Evolutionary conservation across 2,797 vertebrate genomes (phyloP).

Genomic region (Salmo trutta): DNA sequence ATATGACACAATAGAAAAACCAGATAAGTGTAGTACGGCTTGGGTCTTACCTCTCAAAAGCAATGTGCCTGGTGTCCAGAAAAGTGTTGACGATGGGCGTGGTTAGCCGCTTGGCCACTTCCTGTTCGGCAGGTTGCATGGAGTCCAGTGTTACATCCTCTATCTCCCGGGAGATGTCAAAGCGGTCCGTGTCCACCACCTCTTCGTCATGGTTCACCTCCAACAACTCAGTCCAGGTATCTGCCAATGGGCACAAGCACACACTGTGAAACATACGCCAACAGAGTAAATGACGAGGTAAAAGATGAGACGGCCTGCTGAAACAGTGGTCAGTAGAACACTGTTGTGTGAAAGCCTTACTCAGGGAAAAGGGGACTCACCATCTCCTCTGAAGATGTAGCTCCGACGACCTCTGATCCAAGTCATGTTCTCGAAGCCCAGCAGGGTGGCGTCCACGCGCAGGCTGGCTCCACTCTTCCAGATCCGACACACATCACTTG

Average conservation of each 20-base stretch:
- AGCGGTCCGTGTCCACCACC: conserved; percentile 90
- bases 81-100: conserved; percentile 91
- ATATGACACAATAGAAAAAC: too few relatives aligned
- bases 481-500: conserved; percentile 93
- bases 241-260: conserved; percentile 61
- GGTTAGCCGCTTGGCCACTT: conserved; percentile 91
- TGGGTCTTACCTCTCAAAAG: conserved; percentile 87
- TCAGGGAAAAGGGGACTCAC: conserved; percentile 59
- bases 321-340: neutral
- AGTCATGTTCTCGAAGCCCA: conserved; percentile 97
- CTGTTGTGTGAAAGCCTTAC: neutral
- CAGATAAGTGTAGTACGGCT: neutral
- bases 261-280: neutral
- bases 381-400: conserved; percentile 96
- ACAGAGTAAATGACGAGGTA: neutral
- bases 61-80: conserved; percentile 92
- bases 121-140: conserved; percentile 91
- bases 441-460: conserved; percentile 91
- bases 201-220: conserved; percentile 96
- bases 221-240: conserved; percentile 91
- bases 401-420: conserved; percentile 95
- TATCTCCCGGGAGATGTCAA: conserved; percentile 93
- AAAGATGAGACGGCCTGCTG: neutral
- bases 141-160: conserved; percentile 91
- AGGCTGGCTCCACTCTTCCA: conserved; percentile 96